phyloP scores from a whole-genome alignment of 2,113 vertebrate species.

The Formicarius rufipectus region DNA sequence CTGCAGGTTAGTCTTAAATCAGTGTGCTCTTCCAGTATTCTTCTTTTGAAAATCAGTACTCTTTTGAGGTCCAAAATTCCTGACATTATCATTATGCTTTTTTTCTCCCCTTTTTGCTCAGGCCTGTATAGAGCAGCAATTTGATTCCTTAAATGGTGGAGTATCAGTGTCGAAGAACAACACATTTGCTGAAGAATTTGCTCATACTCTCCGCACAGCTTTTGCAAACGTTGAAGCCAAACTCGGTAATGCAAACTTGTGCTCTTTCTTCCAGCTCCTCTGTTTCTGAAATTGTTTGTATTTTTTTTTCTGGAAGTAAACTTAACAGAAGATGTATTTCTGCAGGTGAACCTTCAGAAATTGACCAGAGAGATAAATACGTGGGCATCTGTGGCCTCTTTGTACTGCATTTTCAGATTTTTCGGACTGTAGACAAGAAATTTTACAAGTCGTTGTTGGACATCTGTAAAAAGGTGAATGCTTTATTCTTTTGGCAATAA shows the following conservation, averaged over 20 bases:
- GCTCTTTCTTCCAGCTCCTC: background rate
- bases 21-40: background rate
- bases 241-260: constrained; percentile 81
- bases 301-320: background rate
- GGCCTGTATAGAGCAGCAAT: constrained; percentile 96
- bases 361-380: constrained; percentile 96
- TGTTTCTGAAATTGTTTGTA: background rate
- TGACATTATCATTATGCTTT: background rate
- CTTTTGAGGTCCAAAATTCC: background rate
- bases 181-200: constrained; percentile 95
- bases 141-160: constrained; percentile 89
- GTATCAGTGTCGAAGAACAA: constrained; percentile 91
- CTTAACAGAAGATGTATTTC: constrained; percentile 19
- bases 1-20: background rate
- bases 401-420: constrained; percentile 95
- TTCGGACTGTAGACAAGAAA: constrained; percentile 94
- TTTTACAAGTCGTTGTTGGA: constrained; percentile 93
- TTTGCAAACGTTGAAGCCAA: constrained; percentile 92
- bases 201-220: constrained; percentile 87
- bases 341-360: constrained; percentile 92
- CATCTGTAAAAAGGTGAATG: constrained; percentile 92
- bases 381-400: constrained; percentile 91
- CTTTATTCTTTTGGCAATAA: constrained; percentile 18
- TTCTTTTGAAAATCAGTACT: background rate
- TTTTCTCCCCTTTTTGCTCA: constrained; percentile 46